These are phyloP conservation scores for Megaustenia siamemsis DNA, from an alignment of 2,888 invertebrate genomes.

Conservation along the genomic window DNA sequence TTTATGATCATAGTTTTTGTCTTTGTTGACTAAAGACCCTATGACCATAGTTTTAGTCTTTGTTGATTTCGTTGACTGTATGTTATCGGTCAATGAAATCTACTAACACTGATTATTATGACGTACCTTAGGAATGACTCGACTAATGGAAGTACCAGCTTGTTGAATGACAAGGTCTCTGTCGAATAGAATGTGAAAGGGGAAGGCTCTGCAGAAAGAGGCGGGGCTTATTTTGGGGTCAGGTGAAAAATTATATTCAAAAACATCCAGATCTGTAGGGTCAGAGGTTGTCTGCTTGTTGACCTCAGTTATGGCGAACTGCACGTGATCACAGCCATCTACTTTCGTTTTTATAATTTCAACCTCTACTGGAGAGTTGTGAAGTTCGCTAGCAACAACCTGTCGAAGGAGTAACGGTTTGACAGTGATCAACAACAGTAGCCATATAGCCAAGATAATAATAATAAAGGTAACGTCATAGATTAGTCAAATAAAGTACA, in stretches of 20 bases:
- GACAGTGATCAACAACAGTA: too few relatives aligned
- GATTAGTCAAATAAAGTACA: too few relatives aligned
- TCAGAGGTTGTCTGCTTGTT: constrained; percentile 51
- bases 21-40: too few relatives aligned
- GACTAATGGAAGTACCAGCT: constrained; percentile 92
- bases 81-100: too few relatives aligned
- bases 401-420: constrained; percentile 6
- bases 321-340: constrained; percentile 93
- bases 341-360: constrained; percentile 92
- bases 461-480: neutral
- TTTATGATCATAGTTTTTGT: too few relatives aligned
- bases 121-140: constrained; percentile 82
- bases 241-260: constrained; percentile 58
- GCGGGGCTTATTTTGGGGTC: constrained; percentile 73
- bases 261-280: constrained; percentile 52
- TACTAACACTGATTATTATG: neutral
- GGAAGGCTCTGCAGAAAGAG: constrained; percentile 87
- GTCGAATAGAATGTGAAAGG: constrained; percentile 97
- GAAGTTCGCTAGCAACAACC: constrained; percentile 92
- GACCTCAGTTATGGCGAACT: constrained; percentile 72
- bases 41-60: too few relatives aligned
- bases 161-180: constrained; percentile 92
- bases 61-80: too few relatives aligned
- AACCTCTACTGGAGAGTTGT: constrained; percentile 86
- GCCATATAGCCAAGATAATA: too few relatives aligned